These are phyloP conservation scores for Chrysemys picta DNA, from an alignment of 2,113 vertebrate genomes.

Conservation along the genomic window DNA sequence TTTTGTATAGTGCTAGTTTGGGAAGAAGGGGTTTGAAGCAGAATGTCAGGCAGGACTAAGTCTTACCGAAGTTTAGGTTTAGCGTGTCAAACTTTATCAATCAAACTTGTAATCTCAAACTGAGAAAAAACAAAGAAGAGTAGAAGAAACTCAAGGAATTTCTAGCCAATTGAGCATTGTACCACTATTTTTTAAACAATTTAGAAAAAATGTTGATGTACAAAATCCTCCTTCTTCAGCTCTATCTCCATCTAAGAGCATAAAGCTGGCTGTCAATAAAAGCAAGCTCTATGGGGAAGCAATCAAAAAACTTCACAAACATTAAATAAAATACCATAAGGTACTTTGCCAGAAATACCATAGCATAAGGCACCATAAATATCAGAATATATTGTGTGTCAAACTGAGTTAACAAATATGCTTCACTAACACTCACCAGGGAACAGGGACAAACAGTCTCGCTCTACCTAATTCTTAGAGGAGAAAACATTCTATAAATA, in stretches of 20 bases:
- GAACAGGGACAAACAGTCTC: constrained; percentile 7
- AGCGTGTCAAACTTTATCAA: background rate
- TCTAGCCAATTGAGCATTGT: background rate
- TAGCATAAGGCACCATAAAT: constrained; percentile 66
- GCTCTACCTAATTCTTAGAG: constrained; percentile 35
- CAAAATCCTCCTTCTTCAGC: background rate
- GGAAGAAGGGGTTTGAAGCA: background rate
- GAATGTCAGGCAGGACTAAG: background rate
- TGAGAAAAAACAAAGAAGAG: background rate
- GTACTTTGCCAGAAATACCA: constrained; percentile 43
- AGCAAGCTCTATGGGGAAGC: constrained; percentile 49
- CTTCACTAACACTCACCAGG: constrained; percentile 44
- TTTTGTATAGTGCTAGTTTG: background rate
- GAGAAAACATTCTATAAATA: constrained; percentile 45
- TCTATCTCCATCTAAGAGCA: background rate
- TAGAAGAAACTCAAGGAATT: background rate
- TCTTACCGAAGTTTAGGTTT: background rate
- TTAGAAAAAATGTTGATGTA: background rate
- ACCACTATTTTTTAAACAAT: background rate
- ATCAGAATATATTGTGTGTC: constrained; percentile 60
- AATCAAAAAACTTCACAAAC: constrained; percentile 52
- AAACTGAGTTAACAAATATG: constrained; percentile 62
- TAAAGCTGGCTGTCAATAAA: constrained; percentile 51
- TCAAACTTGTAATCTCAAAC: background rate
- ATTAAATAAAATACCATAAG: constrained; percentile 65